Conservation (phyloP, 1,140 invertebrate genomes). For the Lepidurus apus region DNA sequence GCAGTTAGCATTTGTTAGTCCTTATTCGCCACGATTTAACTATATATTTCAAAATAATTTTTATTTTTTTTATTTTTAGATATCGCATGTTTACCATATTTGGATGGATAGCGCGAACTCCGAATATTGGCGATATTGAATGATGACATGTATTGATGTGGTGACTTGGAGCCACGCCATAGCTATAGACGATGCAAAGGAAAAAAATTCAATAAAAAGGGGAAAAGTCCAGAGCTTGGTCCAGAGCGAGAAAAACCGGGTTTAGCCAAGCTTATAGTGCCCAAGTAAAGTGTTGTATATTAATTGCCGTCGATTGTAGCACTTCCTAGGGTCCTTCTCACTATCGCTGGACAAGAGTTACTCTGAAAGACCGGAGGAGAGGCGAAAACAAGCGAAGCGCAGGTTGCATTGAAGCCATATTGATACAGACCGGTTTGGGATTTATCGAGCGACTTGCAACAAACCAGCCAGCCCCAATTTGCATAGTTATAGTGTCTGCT, state of each 20-base stretch:
- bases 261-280: not conserved
- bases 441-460: not conserved
- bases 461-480: slow-evolving; percentile 2
- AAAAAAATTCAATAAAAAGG: no score
- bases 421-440: slow-evolving; percentile 8
- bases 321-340: not conserved
- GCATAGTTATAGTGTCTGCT: slow-evolving; percentile 13
- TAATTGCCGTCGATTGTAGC: not conserved
- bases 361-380: not conserved
- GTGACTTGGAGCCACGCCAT: no score
- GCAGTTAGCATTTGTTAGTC: not conserved
- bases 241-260: not conserved
- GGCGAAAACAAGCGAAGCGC: not conserved
- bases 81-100: not conserved
- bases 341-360: not conserved
- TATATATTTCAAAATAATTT: not conserved
- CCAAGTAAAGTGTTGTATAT: not conserved
- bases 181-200: no score
- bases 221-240: no score
- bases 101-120: not conserved
- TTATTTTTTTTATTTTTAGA: not conserved
- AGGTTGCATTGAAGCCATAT: not conserved
- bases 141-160: no score
- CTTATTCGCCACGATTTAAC: not conserved
- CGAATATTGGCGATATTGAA: no score